phyloP scores from a whole-genome alignment of 2,797 vertebrate genomes.

The Bovichtus diacanthus region DNA sequence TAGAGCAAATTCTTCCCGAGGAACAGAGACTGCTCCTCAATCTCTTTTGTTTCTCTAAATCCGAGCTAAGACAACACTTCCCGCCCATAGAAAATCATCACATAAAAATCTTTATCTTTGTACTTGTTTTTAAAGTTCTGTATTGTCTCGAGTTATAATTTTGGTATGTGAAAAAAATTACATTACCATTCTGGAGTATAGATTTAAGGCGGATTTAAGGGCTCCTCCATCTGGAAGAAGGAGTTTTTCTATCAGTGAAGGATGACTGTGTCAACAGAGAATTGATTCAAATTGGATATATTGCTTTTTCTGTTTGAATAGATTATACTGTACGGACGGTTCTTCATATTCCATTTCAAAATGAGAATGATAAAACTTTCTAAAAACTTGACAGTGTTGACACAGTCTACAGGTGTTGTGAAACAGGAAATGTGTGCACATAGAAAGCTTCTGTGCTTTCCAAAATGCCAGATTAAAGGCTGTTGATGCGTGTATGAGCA shows the following conservation, averaged over 20 bases:
- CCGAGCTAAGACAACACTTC: conserved; percentile 12
- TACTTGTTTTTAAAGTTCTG: conserved; percentile 3
- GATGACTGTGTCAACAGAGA: conserved; percentile 16
- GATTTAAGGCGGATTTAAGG: conserved; percentile 43
- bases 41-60: conserved; percentile 25
- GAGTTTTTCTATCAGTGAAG: conserved; percentile 16
- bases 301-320: conserved; percentile 35
- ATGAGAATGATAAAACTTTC: conserved; percentile 18
- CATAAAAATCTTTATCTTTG: conserved; percentile 11
- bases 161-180: conserved; percentile 43
- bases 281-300: conserved; percentile 19
- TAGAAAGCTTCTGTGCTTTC: conserved; percentile 26
- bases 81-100: not conserved
- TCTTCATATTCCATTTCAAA: conserved; percentile 19
- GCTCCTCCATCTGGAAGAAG: conserved; percentile 38
- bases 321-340: not conserved
- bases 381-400: conserved; percentile 15
- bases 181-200: conserved; percentile 38
- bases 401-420: conserved; percentile 31
- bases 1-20: not conserved
- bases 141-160: conserved; percentile 13
- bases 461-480: conserved; percentile 41
- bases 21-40: conserved; percentile 10
- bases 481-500: conserved; percentile 38
- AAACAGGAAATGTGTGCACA: conserved; percentile 38